Evolutionary conservation across 2,113 vertebrate species (phyloP).

Genomic region (Noturus placidus): DNA sequence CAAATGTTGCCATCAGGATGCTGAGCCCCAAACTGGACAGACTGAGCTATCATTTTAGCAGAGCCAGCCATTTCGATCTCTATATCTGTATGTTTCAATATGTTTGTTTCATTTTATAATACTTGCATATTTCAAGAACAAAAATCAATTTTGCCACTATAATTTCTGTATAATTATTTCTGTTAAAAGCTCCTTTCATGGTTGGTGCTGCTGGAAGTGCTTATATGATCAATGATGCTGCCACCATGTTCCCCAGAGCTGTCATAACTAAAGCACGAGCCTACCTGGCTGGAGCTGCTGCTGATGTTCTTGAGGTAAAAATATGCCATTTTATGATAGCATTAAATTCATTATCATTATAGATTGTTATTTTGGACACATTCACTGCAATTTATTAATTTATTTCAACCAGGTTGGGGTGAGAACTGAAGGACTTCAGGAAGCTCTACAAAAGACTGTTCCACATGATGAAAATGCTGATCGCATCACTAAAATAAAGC

Average conservation of each 20-base stretch:
- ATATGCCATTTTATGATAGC: neutral
- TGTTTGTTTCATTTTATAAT: neutral
- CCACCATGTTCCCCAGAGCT: slow-evolving; percentile 73
- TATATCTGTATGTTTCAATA: slow-evolving; percentile 73
- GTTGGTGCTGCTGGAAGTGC: slow-evolving; percentile 74
- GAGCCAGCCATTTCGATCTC: slow-evolving; percentile 59
- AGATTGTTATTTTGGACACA: neutral
- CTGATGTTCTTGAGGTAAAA: slow-evolving; percentile 79
- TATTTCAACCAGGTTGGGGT: slow-evolving; percentile 69
- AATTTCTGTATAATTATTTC: neutral
- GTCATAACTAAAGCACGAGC: slow-evolving; percentile 73
- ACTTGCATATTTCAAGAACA: neutral
- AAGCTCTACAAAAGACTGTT: slow-evolving; percentile 70
- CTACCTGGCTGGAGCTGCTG: slow-evolving; percentile 72
- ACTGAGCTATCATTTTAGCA: slow-evolving; percentile 76
- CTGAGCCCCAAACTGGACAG: slow-evolving; percentile 70
- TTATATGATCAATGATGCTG: slow-evolving; percentile 78
- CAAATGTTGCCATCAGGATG: slow-evolving; percentile 78
- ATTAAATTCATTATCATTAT: neutral
- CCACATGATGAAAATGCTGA: slow-evolving; percentile 59
- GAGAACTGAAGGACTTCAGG: slow-evolving; percentile 78
- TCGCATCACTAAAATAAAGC: slow-evolving; percentile 78
- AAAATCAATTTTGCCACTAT: neutral
- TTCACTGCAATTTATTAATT: neutral
- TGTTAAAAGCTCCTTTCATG: slow-evolving; percentile 70